Evolutionary conservation across 2,797 vertebrate genomes (phyloP), one percentile per base, ranked within the genome.

Genomic region (Tapirus indicus): DNA sequence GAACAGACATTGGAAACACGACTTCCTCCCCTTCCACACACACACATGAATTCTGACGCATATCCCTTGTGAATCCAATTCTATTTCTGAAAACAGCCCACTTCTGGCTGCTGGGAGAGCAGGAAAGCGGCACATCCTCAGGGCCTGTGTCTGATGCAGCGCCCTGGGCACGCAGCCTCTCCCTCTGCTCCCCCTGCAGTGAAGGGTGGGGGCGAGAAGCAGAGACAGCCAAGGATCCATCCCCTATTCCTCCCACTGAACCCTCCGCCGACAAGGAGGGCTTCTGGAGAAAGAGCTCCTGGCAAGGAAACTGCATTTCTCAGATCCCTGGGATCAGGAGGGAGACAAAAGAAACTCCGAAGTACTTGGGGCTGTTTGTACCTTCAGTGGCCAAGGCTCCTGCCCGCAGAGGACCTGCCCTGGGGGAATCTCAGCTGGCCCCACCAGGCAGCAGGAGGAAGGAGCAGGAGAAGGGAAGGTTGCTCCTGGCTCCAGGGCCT

Each of bases 181-280:
- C 16, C 23, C 3, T 20, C 16, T 27, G 49, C 25, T 52, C 44
- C 21, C 52, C 88, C 69, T 21, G 47, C 56, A 10, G 47, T 21
- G 80, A n/a, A 7, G n/a, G 25, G 35, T 0, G 1, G 16, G 20
- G 0, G 11, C 0, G 0, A 27, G 7, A 0, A 7, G 9, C 2
- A 32, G 9, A 54, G 72, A 35, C 27, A 23, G 54, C n/a, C 2
- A n/a, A 16, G 20, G 27, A 32, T 10, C 52, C 6, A 2, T 5
- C 29, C 62, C 62, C 21, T 20, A 6, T 18, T 27, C 47, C 32
- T 17, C 23, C 62, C 4, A 4, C 29, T 2, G 54, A 49, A 32
- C 27, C 27, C 52, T 77, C 87, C 23, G n/a, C 47, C 20, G n/a
- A n/a, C 23, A 0, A 17, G 66, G 38, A 18, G 9, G n/a, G 3